Evolutionary conservation across 2,797 vertebrate species (phyloP).

Genomic region (Dromococcyx pavoninus): DNA sequence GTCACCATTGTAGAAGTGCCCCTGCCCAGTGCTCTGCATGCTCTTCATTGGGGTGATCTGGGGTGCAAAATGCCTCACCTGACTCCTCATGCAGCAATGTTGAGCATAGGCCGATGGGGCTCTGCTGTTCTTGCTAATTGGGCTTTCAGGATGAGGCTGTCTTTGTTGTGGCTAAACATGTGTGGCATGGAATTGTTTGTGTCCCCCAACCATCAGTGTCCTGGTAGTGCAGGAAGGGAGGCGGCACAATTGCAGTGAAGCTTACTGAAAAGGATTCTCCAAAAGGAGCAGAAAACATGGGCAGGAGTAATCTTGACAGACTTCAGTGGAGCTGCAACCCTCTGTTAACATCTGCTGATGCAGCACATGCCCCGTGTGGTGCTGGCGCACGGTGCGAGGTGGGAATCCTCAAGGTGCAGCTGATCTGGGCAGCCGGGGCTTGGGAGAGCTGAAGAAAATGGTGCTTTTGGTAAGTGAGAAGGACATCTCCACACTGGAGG

Average conservation of each 20-base stretch:
- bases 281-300: neutral
- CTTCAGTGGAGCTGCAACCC: neutral
- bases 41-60: neutral
- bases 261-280: neutral
- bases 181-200: neutral
- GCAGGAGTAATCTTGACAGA: neutral
- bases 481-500: neutral
- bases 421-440: neutral
- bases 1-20: rapidly evolving
- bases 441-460: neutral
- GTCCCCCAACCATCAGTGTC: rapidly evolving
- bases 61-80: neutral
- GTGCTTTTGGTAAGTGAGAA: neutral
- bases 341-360: neutral
- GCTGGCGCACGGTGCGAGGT: neutral
- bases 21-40: neutral
- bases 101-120: neutral
- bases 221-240: rapidly evolving
- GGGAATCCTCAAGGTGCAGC: neutral
- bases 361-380: rapidly evolving
- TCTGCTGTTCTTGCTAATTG: neutral
- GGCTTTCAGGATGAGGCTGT: neutral
- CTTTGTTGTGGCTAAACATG: neutral
- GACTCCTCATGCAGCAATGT: rapidly evolving
- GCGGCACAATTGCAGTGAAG: neutral